A percentile compares a stretch with the other conserved stretches of the same genome.
These are phyloP conservation scores for Oreamnos americanus DNA, from an alignment of 2,113 vertebrate species.

Conservation along the genomic window DNA sequence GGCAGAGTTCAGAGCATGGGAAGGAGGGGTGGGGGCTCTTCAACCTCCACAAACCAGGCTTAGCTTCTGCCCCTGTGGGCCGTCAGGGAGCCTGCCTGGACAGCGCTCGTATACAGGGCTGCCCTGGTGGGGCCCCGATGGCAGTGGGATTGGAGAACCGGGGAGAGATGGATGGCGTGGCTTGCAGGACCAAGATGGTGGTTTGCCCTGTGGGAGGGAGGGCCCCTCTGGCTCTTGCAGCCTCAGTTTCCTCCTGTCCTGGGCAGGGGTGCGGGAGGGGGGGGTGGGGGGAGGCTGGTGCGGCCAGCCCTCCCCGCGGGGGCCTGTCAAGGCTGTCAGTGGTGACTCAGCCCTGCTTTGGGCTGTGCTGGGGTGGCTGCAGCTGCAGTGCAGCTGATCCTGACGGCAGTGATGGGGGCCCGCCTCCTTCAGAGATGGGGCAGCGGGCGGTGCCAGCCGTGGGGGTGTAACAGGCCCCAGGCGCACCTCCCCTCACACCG, in stretches of 20 bases:
- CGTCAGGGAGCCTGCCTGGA: neutral
- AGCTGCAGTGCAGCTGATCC: conserved; percentile 29
- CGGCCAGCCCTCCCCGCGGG: neutral
- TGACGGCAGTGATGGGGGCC: neutral
- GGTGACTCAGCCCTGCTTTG: conserved; percentile 33
- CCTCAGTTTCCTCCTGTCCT: neutral
- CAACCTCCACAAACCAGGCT: neutral
- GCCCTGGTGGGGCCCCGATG: neutral
- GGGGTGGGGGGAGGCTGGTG: neutral
- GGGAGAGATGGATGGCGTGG: too few relatives aligned
- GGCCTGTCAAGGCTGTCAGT: neutral
- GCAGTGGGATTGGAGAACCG: neutral
- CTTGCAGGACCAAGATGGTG: neutral
- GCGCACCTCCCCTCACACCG: neutral
- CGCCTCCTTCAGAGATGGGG: neutral
- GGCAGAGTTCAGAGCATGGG: neutral
- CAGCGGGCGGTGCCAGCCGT: neutral
- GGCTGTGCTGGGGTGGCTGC: neutral
- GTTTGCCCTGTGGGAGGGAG: neutral
- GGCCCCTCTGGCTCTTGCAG: neutral
- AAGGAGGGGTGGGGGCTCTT: neutral
- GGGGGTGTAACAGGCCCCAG: neutral
- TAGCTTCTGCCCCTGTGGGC: neutral
- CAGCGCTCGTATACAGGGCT: accelerated
- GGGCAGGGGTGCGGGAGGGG: neutral